These are phyloP conservation scores for Sabellastarte sp. DNA, from an alignment of 2,888 invertebrate species.

Conservation along the genomic window DNA sequence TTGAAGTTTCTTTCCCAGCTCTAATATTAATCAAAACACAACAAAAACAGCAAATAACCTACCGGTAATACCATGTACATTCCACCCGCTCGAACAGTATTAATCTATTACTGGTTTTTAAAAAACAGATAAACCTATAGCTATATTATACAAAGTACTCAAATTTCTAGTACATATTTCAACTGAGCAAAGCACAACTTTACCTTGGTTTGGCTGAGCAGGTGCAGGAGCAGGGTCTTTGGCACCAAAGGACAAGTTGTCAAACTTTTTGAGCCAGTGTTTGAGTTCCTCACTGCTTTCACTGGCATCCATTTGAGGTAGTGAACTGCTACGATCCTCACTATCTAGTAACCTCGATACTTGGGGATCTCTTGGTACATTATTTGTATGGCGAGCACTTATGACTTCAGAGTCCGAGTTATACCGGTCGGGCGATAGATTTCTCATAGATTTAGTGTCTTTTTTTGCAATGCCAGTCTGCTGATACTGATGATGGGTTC, in stretches of 20 bases:
- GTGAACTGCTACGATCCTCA: constrained; percentile 30
- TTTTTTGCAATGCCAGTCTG: not conserved
- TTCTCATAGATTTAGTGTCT: constrained; percentile 6
- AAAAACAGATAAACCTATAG: too few relatives aligned
- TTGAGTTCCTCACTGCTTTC: constrained; percentile 48
- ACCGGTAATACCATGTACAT: too few relatives aligned
- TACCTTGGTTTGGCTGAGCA: too few relatives aligned
- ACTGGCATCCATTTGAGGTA: constrained; percentile 46
- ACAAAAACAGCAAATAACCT: too few relatives aligned
- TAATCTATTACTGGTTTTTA: too few relatives aligned
- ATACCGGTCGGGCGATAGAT: constrained; percentile 61
- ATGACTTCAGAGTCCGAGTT: constrained; percentile 88
- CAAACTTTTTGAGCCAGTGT: constrained; percentile 55
- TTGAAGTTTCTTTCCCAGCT: too few relatives aligned
- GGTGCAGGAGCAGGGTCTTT: not conserved
- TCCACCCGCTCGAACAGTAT: too few relatives aligned
- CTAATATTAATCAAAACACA: too few relatives aligned
- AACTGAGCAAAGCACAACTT: too few relatives aligned
- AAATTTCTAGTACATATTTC: too few relatives aligned
- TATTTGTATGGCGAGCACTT: constrained; percentile 3
- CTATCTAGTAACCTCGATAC: not conserved
- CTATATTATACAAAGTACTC: too few relatives aligned
- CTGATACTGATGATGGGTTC: constrained; percentile 20
- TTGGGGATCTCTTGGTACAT: not conserved
- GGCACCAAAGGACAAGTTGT: constrained; percentile 60